Evolutionary conservation across 2,888 invertebrate species (phyloP).

Genomic region (Xanthia togata): DNA sequence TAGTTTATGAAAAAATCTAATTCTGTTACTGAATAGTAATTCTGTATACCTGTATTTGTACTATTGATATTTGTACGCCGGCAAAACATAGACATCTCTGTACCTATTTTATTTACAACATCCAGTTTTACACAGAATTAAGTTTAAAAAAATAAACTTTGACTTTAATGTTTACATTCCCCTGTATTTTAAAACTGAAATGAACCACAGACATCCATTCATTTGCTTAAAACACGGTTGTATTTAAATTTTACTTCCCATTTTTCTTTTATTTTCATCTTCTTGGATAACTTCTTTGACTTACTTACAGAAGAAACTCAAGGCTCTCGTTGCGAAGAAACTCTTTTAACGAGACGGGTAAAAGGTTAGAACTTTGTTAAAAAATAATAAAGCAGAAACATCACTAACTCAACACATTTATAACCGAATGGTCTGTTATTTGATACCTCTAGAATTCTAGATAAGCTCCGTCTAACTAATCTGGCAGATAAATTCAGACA

Average conservation of each 20-base stretch:
- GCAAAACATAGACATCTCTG: not conserved
- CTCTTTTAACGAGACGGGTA: slow-evolving; percentile 3
- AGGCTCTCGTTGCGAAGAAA: slow-evolving; percentile 11
- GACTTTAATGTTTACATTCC: not conserved
- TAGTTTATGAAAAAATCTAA: not conserved
- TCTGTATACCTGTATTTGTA: too few relatives aligned
- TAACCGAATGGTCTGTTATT: not conserved
- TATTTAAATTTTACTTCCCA: not conserved
- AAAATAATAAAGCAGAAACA: slow-evolving; percentile 11
- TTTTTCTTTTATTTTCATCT: slow-evolving; percentile 1
- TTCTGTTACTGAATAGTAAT: not conserved
- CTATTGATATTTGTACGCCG: not conserved
- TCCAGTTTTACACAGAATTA: not conserved
- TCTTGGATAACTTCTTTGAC: slow-evolving; percentile 14
- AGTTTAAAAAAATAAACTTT: not conserved
- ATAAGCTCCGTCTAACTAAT: not conserved
- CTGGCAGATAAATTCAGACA: not conserved
- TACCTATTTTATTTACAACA: not conserved
- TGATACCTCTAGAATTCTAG: not conserved
- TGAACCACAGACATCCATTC: not conserved
- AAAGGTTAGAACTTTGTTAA: slow-evolving; percentile 31
- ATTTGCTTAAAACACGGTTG: not conserved
- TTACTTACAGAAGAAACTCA: slow-evolving; percentile 22
- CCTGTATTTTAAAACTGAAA: not conserved
- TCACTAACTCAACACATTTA: not conserved